Base-by-base conservation (phyloP, 2,113 vertebrate species). In the Nansenia antarctica region DNA sequence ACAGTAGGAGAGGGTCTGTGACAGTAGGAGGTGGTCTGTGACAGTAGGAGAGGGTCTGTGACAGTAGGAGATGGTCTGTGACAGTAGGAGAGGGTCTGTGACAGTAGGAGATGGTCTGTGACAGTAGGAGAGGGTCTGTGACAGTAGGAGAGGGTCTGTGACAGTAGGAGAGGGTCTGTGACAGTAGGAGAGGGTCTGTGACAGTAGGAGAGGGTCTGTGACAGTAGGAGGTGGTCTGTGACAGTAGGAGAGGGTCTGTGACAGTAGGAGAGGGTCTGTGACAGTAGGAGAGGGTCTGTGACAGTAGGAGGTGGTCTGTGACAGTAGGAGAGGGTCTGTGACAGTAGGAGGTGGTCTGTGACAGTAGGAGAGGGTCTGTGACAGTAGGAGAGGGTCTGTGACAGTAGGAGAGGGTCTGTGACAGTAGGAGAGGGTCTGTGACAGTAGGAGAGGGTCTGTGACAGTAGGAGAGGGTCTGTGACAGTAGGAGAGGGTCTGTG, bases 1-100 rank as follows among this genome's bases (percentile, higher is more conserved):
- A n/a, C n/a, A n/a, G n/a, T n/a, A n/a, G n/a, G n/a, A n/a, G n/a
- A n/a, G n/a, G 45, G 18, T 20, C n/a, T 0, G 6, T 6, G 7
- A 20, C n/a, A 35, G 60, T 2, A 49, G 69, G 65, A 70, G 77
- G 75, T 72, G 62, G 52, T 20, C 61, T 60, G 77, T 37, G 76
- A n/a, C 29, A 60, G 5, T 29, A 26, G 54, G 54, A 18, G 32
- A 32, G 31, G 18, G n/a, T 4, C 32, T 35, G 57, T 4, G 18
- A n/a, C n/a, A n/a, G n/a, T n/a, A n/a, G n/a, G n/a, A n/a, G n/a
- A n/a, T n/a, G 45, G 18, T 20, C n/a, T 0, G 6, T 6, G 7
- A 20, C n/a, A 35, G 60, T 2, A 49, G 69, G 65, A 70, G 77
- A 73, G 70, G 62, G 52, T 20, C 61, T 60, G 77, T 37, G 76